phyloP scores from a whole-genome alignment of 2,113 vertebrate genomes.

The Urocolius indicus region DNA sequence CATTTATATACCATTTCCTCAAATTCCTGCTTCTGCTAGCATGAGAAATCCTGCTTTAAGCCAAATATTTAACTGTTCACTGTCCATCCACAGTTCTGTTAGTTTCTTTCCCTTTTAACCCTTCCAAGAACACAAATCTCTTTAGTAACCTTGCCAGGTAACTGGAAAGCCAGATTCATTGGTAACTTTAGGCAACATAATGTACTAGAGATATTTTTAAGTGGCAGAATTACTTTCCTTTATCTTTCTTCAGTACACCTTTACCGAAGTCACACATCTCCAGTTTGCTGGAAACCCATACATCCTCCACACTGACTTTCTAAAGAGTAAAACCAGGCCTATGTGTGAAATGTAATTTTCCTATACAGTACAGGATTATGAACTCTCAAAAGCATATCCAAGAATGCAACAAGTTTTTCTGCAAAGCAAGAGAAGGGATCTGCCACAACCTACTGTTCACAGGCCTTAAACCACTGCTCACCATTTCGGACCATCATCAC shows the following conservation, averaged over 20 bases:
- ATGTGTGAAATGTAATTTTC: not conserved
- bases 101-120: not conserved
- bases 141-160: not conserved
- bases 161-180: not conserved
- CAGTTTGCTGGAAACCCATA: not conserved
- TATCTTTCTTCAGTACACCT: not conserved
- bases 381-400: not conserved
- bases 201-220: not conserved
- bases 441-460: not conserved
- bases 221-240: not conserved
- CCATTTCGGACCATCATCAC: not conserved
- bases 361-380: not conserved
- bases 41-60: constrained; percentile 1
- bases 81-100: not conserved
- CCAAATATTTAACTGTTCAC: constrained; percentile 12
- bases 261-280: not conserved
- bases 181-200: not conserved
- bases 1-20: not conserved
- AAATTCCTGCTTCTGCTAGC: not conserved
- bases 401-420: not conserved
- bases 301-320: not conserved
- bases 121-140: not conserved
- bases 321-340: not conserved
- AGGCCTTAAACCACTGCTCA: not conserved
- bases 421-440: not conserved